Evolutionary conservation across 2,797 vertebrate species (phyloP).

Genomic region (Phrynocephalus vlangalii): DNA sequence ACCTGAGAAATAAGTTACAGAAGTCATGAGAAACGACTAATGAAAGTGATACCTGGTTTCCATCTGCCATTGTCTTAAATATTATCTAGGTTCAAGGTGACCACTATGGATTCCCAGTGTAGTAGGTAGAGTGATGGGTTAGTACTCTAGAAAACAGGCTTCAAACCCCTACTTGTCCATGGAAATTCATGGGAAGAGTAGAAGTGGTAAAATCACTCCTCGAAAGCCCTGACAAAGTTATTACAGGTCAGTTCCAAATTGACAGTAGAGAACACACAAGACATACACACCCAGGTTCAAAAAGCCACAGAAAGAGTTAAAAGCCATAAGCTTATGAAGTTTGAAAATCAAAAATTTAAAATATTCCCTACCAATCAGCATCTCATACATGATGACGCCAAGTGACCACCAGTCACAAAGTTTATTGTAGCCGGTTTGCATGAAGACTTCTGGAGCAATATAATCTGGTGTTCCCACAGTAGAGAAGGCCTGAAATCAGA

Average conservation of each 20-base stretch:
- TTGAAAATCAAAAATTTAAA: neutral
- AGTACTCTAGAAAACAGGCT: no score
- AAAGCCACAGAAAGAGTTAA: neutral
- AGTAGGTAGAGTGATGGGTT: no score
- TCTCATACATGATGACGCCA: slow-evolving; percentile 94
- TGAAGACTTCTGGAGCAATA: slow-evolving; percentile 91
- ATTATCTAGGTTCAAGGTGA: slow-evolving; percentile 1
- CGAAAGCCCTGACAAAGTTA: no score
- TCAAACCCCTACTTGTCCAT: no score
- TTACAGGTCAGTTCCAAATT: no score
- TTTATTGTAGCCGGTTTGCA: slow-evolving; percentile 93
- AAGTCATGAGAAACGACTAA: neutral
- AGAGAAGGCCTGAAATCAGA: slow-evolving; percentile 86
- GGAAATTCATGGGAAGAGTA: no score
- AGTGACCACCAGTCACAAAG: slow-evolving; percentile 94
- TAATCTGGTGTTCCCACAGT: slow-evolving; percentile 92
- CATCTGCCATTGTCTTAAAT: neutral
- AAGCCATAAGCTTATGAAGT: no score
- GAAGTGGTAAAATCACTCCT: no score
- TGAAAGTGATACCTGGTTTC: neutral
- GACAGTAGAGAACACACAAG: no score
- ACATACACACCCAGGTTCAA: neutral
- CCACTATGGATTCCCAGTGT: neutral
- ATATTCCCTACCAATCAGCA: slow-evolving; percentile 86
- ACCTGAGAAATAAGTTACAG: slow-evolving; percentile 77